Base-by-base conservation (phyloP, 2,113 vertebrate genomes). In the Candoia aspera region DNA sequence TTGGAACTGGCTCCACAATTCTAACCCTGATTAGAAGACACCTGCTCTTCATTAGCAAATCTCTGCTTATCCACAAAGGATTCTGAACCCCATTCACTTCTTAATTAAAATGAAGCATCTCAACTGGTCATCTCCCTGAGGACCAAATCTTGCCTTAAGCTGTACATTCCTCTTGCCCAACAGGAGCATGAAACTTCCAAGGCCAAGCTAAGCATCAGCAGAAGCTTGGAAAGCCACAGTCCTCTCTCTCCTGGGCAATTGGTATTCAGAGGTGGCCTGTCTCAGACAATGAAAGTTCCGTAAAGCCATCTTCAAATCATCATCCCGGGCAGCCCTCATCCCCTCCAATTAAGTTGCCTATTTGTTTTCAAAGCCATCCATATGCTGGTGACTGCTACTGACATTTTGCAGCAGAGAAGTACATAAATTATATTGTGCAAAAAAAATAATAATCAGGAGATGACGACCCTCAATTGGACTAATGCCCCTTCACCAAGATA, bases 11-110 rank as follows among this genome's bases (percentile, higher is more conserved):
- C 86, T 92, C 86, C 68, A 83, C 42, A 17, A 60, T 49, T 92
- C 86, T 88, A 92, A 88, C 91, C 86, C 86, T 92, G 64, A 92
- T 92, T 92, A 83, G 54, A 17, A 92, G 91, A 83, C 91, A 92
- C 91, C 91, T 88, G 86, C 64, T 88, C 86, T 92, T 88, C 91
- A 92, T 88, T 92, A 92, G 86, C 86, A 83, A 92, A 88, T 87
- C 86, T 88, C 88, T 49, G 64, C 91, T 92, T 60, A 83, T 1
- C 33, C 86, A 79, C 86, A 11, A 15, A 49, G n/a, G 60, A 21
- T 37, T 29, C 55, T n/a, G n/a, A n/a, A n/a, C 26, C 86, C 3
- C 46, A 53, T 53, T 57, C 60, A 8, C 33, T 60, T 26, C 84
- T 87, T 91, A 91, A 91, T 91, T 91, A 91, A 87, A 73, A 37